Base-by-base conservation (phyloP, 2,888 invertebrate genomes). In the Hartigia nigra region DNA sequence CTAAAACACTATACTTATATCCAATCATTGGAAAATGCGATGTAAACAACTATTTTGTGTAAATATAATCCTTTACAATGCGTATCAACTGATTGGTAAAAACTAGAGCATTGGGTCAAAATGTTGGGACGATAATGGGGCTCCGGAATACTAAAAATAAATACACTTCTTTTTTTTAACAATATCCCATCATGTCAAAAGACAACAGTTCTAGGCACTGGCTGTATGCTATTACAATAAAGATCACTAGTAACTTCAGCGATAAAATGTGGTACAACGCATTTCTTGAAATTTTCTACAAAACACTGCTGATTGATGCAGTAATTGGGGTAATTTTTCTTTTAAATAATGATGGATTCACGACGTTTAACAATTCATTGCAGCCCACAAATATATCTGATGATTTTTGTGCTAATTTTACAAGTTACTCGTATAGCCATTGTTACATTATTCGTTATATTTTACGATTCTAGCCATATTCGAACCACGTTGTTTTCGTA, bases 101-200 rank as follows among this genome's bases (percentile, higher is more conserved):
- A 55, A 55, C 55, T 55, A 39, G 39, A 39, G 39, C 23, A 39
- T 39, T 23, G 14, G 23, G 2, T 55, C 55, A 55, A 55, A 55
- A 23, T 72, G 72, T 72, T 1, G 31, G 34, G 72, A 72, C 12
- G 34, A 14, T 72, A 72, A 32, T 32, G 34, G 31, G 32, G 34
- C 34, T 72, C 14, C 23, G 72, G 12, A 72, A 72, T 72, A 72
- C 72, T 72, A 78, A 82, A 81, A 82, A 82, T 82, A 82, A 82
- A 81, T 82, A 81, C 79, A 82, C 76, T 78, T 80, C 77, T 77
- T 81, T 76, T 78, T 80, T 79, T 80, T 81, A 80, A 81, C 77
- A 81, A 55, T 70, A 81, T 77, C 76, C 79, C 81, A 81, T 55
- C 23, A 23, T 55, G 23, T 72, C 72, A 32, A 12, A 3, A 72